Percentiles rank a stretch among this genome's conserved stretches.
Conservation (phyloP, 2,888 invertebrate genomes). For the Sphaerophoria taeniata region DNA sequence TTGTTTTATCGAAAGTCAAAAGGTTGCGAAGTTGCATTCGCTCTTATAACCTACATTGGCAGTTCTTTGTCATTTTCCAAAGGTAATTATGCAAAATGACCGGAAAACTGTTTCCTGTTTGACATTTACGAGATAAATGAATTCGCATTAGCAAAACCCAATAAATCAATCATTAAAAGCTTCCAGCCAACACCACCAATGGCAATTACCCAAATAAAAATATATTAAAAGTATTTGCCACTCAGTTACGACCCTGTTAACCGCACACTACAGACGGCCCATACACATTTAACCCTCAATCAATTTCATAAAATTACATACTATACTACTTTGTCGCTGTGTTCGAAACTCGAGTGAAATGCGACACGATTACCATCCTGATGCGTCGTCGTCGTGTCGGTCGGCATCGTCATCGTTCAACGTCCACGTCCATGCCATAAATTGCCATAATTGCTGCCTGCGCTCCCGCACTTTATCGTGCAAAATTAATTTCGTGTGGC, state of each 20-base stretch:
- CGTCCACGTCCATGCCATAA: slow-evolving; percentile 53
- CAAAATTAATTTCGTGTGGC: slow-evolving; percentile 59
- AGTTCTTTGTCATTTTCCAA: too few relatives aligned
- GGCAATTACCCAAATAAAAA: too few relatives aligned
- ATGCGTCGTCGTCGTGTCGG: background rate
- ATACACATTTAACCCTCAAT: slow-evolving; percentile 6
- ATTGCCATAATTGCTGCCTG: slow-evolving; percentile 61
- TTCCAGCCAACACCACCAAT: too few relatives aligned
- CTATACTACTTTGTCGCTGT: slow-evolving; percentile 6
- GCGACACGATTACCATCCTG: slow-evolving; percentile 30
- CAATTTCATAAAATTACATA: slow-evolving; percentile 54
- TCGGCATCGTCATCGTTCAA: background rate
- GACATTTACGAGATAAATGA: too few relatives aligned
- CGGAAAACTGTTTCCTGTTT: too few relatives aligned
- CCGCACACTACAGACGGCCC: background rate
- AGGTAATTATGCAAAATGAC: too few relatives aligned
- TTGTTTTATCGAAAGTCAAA: too few relatives aligned
- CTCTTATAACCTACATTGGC: too few relatives aligned
- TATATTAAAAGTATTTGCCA: background rate
- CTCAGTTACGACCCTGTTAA: background rate
- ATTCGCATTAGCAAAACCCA: too few relatives aligned
- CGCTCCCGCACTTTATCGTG: slow-evolving; percentile 44
- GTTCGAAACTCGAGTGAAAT: slow-evolving; percentile 43
- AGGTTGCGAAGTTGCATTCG: too few relatives aligned
- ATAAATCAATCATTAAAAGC: too few relatives aligned